These are phyloP conservation scores for Spinus pinus DNA, from an alignment of 2,797 vertebrate genomes.

Conservation along the genomic window DNA sequence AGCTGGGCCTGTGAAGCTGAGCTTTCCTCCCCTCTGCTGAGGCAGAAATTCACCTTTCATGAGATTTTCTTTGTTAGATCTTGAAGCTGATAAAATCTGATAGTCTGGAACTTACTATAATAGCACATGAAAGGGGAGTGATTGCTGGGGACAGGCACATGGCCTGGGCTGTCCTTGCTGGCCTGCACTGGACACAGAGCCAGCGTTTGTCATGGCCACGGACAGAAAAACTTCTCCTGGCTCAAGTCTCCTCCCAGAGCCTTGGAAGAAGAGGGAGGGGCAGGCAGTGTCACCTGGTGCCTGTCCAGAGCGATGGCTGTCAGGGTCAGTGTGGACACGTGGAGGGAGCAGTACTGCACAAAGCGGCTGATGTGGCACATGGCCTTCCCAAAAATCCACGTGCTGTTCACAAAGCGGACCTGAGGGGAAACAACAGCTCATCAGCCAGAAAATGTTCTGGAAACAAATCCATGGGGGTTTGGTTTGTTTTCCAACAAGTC, in stretches of 20 bases:
- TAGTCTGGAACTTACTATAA: neutral
- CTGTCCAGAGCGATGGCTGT: conserved; percentile 73
- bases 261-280: rapidly evolving
- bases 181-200: neutral
- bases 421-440: neutral
- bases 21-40: neutral
- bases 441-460: neutral
- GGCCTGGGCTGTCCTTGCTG: neutral
- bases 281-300: conserved; percentile 54
- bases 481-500: neutral
- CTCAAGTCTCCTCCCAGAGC: neutral
- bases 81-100: neutral
- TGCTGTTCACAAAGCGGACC: conserved; percentile 77
- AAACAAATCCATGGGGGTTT: neutral
- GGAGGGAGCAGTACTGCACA: conserved; percentile 77
- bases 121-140: neutral
- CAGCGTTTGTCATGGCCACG: neutral
- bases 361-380: conserved; percentile 79
- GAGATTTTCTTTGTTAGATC: neutral
- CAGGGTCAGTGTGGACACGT: conserved; percentile 73
- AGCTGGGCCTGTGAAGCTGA: neutral
- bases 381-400: conserved; percentile 72
- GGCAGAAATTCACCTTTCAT: neutral
- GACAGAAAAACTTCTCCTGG: neutral
- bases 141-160: rapidly evolving